Conservation (phyloP, 2,888 invertebrate species). For the Drosophila nr. perissopoda region DNA sequence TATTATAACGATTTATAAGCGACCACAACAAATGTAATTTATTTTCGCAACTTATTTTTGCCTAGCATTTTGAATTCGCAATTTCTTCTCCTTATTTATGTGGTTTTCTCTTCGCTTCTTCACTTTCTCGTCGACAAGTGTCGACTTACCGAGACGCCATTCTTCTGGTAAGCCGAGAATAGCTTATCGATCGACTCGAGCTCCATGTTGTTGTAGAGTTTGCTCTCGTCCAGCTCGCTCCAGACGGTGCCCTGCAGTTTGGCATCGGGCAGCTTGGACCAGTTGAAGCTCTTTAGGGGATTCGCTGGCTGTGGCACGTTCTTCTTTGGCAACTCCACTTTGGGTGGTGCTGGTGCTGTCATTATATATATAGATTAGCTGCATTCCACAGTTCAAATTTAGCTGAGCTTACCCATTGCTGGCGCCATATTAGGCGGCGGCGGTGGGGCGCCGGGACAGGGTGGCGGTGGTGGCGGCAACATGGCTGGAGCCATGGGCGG, state of each 20-base stretch:
- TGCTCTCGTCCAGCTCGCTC: conserved; percentile 96
- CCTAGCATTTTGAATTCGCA: not conserved
- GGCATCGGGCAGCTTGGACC: conserved; percentile 97
- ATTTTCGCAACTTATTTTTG: not conserved
- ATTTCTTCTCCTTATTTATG: not conserved
- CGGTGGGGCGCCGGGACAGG: conserved; percentile 85
- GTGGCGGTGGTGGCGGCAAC: conserved; percentile 86
- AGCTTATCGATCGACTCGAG: conserved; percentile 95
- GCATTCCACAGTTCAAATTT: not conserved
- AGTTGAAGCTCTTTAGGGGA: conserved; percentile 98
- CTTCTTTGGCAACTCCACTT: conserved; percentile 89
- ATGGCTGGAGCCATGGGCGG: conserved; percentile 83
- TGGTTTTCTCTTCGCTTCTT: not conserved
- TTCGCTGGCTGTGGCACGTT: conserved; percentile 97
- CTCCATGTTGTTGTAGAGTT: conserved; percentile 96
- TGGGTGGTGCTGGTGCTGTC: conserved; percentile 86
- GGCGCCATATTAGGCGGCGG: conserved; percentile 84
- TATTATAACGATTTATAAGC: not conserved
- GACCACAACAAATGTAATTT: no score
- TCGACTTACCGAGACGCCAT: conserved; percentile 90
- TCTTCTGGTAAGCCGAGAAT: conserved; percentile 97
- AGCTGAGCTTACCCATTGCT: conserved; percentile 79
- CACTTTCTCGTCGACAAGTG: not conserved
- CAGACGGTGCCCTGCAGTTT: conserved; percentile 97
- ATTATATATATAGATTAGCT: not conserved